phyloP scores from a whole-genome alignment of 2,113 vertebrate species.

The Syngnathus floridae region DNA sequence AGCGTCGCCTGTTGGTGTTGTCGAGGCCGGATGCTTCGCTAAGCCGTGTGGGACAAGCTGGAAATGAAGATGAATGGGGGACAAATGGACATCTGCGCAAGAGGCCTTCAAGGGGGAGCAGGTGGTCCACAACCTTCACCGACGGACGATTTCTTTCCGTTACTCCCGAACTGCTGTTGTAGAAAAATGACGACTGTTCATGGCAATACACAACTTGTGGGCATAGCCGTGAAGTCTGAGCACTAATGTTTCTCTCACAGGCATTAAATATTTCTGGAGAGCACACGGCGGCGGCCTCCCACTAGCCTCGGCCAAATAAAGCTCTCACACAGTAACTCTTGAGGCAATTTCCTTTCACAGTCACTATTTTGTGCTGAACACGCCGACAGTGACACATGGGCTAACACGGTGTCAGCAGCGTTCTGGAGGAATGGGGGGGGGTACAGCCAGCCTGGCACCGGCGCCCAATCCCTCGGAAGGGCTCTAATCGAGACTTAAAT shows the following conservation, averaged over 20 bases:
- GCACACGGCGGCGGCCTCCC: constrained; percentile 18
- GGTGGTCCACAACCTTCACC: constrained; percentile 17
- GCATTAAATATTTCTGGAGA: constrained; percentile 45
- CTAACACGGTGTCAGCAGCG: constrained; percentile 17
- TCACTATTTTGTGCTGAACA: constrained; percentile 19
- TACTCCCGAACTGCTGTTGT: constrained; percentile 25
- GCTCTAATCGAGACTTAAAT: constrained; percentile 19
- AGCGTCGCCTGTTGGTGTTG: constrained; percentile 7
- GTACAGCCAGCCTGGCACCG: not conserved
- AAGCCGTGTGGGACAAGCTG: constrained; percentile 28
- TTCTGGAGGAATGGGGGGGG: not conserved
- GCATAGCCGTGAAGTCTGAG: constrained; percentile 13
- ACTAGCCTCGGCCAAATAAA: constrained; percentile 46
- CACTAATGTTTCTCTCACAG: constrained; percentile 34
- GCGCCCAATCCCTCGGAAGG: constrained; percentile 4
- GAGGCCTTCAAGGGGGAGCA: constrained; percentile 39
- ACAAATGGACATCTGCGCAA: constrained; percentile 38
- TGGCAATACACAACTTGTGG: constrained; percentile 30
- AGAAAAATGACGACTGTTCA: constrained; percentile 20
- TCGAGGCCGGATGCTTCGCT: constrained; percentile 15
- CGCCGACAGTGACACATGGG: constrained; percentile 22
- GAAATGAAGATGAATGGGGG: constrained; percentile 50
- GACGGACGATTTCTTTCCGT: not conserved
- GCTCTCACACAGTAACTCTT: constrained; percentile 37
- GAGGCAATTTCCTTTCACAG: constrained; percentile 27